Conservation (phyloP, 2,113 vertebrate species). For the Poecilia latipinna region DNA sequence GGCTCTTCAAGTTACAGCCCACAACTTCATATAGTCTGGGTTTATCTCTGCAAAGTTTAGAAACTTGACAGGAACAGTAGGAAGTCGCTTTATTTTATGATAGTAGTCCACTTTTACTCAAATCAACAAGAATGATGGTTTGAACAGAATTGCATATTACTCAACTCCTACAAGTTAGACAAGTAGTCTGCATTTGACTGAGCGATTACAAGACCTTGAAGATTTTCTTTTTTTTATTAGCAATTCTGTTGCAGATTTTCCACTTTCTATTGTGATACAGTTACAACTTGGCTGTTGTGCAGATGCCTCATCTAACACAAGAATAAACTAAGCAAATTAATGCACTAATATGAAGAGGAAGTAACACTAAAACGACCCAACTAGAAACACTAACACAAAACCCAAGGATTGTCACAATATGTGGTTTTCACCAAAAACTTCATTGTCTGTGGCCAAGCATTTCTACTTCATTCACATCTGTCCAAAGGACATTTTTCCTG, state of each 20-base stretch:
- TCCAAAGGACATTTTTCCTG: not conserved
- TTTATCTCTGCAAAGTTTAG: slow-evolving; percentile 51
- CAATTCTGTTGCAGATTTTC: not conserved
- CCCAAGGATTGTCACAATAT: not conserved
- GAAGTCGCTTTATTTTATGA: slow-evolving; percentile 43
- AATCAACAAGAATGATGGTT: slow-evolving; percentile 52
- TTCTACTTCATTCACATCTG: too few species aligned
- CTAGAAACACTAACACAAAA: too few species aligned
- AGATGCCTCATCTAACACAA: not conserved
- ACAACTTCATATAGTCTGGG: slow-evolving; percentile 18
- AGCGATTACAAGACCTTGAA: not conserved
- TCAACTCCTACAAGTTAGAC: slow-evolving; percentile 47
- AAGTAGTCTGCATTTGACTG: slow-evolving; percentile 11
- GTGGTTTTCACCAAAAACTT: not conserved
- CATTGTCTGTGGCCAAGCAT: not conserved
- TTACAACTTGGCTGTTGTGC: not conserved
- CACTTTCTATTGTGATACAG: not conserved
- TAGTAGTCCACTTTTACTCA: slow-evolving; percentile 39
- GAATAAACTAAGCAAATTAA: too few species aligned
- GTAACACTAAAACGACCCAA: too few species aligned
- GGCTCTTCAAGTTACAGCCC: slow-evolving; percentile 5
- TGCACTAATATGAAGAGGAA: too few species aligned
- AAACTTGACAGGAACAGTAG: slow-evolving; percentile 52
- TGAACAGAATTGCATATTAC: slow-evolving; percentile 50
- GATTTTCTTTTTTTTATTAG: not conserved